Evolutionary conservation across 1,140 invertebrate genomes (phyloP).

Genomic region (Euglossa dilemma): DNA sequence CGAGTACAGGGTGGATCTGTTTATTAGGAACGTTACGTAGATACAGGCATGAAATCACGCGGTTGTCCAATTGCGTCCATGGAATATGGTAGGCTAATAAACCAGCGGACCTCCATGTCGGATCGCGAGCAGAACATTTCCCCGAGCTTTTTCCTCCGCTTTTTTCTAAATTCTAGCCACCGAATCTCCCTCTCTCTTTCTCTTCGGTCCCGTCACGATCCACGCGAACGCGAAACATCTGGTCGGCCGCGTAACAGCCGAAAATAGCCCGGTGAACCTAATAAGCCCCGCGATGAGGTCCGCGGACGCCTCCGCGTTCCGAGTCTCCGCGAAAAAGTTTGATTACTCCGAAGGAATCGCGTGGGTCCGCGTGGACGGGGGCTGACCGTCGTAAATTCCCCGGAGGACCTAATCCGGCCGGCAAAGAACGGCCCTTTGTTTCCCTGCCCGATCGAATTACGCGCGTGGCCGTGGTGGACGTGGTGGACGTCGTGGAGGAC

Average conservation of each 20-base stretch:
- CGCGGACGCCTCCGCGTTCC: conserved; percentile 17
- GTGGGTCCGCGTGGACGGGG: not conserved
- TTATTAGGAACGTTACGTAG: not conserved
- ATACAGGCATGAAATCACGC: not conserved
- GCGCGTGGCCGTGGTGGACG: not conserved
- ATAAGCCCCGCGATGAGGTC: conserved; percentile 8
- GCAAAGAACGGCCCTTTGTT: not conserved
- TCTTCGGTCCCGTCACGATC: conserved; percentile 27
- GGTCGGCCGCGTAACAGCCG: conserved; percentile 30
- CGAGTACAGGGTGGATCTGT: too few relatives aligned
- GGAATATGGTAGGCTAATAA: too few relatives aligned
- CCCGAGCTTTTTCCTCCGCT: too few relatives aligned
- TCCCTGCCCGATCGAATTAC: not conserved
- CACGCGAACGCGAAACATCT: conserved; percentile 41
- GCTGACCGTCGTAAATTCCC: conserved; percentile 9
- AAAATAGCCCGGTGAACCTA: conserved; percentile 47
- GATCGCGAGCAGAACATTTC: not conserved
- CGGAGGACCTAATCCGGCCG: not conserved
- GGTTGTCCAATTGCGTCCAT: not conserved
- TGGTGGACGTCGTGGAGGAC: not conserved
- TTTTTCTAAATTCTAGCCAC: not conserved
- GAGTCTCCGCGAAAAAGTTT: conserved; percentile 10
- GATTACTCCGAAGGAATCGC: conserved; percentile 20
- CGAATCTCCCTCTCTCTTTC: not conserved
- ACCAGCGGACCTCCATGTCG: too few relatives aligned